Evolutionary conservation across 30 jellyfish, hydroid and myxozoan species (phyloP), one percentile per base, ranked within the genome.

Genomic region (Mastigias papua): DNA sequence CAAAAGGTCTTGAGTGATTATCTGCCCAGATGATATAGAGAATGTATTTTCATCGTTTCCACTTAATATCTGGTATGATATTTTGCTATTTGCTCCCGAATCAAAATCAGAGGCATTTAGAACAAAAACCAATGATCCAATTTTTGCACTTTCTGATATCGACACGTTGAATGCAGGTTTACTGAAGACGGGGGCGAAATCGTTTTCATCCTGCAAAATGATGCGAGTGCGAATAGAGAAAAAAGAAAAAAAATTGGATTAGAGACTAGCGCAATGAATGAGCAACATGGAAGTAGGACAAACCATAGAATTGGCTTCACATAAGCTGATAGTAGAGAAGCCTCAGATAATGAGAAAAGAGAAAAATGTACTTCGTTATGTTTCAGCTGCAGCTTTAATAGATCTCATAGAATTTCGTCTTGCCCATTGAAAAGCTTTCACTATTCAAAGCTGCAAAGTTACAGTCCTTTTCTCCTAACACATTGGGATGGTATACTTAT

Each of bases 111-210:
- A 51, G 22, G 97, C 98, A 33, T 67, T 23, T 0, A 85, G n/a
- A 31, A 28, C 50, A 25, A 86, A 77, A 32, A 92, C 97, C 23
- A 73, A 22, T 17, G 92, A 77, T 20, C 96, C 97, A 42, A 84
- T 75, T 25, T 78, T 61, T 32, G 94, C 70, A 37, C 69, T 58
- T 26, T 94, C 98, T 0, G 8, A 25, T 26, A 88, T 65, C 27
- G 84, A 23, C 22, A 73, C 78, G 34, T 68, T 60, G 76, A 76
- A 77, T n/a, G 8, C 33, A 6, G 96, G 30, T n/a, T 77, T 79
- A 32, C 67, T 61, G 87, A 88, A 88, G 8, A 60, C 31, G 13
- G 96, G 96, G 23, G 69, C 19, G 62, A 76, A 76, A 49, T 77
- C 91, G 7, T 88, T 69, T 42, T 27, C 69, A 48, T 78, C 89